Percentiles rank a stretch among this genome's conserved stretches.
Conservation (phyloP, 2,888 invertebrate genomes). For the Cephus rjabovi region DNA sequence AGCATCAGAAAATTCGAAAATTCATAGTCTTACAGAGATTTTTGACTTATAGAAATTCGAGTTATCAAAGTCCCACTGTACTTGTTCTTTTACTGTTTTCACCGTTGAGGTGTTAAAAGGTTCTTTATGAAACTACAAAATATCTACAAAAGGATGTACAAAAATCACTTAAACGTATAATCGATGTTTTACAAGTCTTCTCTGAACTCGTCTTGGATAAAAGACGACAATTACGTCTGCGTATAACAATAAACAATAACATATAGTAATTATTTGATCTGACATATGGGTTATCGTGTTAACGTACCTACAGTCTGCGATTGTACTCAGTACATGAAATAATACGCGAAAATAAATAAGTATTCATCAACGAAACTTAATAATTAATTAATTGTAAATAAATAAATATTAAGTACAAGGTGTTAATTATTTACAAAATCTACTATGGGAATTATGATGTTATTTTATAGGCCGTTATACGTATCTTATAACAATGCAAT, state of each 20-base stretch:
- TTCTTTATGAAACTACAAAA: conserved; percentile 1
- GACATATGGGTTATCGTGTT: neutral
- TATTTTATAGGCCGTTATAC: neutral
- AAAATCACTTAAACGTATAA: neutral
- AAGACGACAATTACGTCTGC: neutral
- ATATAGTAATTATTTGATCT: neutral
- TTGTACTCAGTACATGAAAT: neutral
- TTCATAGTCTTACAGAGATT: no score
- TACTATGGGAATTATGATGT: neutral
- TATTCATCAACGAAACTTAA: neutral
- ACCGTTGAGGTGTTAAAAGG: neutral
- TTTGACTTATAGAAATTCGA: no score
- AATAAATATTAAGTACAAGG: neutral
- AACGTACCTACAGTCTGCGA: neutral
- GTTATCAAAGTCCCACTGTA: no score
- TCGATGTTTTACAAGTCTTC: conserved; percentile 1
- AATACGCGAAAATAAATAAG: neutral
- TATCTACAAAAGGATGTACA: neutral
- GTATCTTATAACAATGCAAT: neutral
- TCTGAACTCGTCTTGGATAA: neutral
- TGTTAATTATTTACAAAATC: neutral
- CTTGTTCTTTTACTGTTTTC: neutral
- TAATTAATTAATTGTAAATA: neutral
- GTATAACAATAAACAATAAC: neutral
- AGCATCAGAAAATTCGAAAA: no score